Conservation (phyloP, 2,797 vertebrate species). For the Myiothlypis coronata region DNA sequence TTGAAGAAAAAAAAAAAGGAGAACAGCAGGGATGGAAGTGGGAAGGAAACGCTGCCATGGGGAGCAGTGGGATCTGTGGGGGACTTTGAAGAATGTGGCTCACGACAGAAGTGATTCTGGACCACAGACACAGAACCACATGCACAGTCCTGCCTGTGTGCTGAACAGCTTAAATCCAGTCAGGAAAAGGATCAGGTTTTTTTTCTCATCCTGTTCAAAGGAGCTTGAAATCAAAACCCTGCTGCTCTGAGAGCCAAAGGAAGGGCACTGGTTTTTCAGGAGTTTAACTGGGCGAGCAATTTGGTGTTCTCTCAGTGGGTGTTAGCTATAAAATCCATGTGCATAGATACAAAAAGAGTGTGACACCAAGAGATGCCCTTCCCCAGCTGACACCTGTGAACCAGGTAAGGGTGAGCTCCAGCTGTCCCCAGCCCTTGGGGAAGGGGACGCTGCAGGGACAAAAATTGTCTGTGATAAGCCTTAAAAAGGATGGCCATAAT, state of each 20-base stretch:
- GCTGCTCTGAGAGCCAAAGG: neutral
- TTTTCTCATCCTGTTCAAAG: neutral
- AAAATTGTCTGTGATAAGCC: neutral
- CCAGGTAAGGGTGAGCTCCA: neutral
- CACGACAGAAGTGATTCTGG: neutral
- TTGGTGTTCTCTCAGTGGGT: neutral
- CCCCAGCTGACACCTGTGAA: neutral
- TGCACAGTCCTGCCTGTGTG: neutral
- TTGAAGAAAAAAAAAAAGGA: neutral
- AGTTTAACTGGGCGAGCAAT: neutral
- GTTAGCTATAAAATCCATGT: neutral
- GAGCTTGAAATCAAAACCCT: neutral
- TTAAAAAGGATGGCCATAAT: neutral
- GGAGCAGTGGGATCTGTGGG: neutral
- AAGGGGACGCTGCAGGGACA: neutral
- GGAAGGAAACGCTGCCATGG: fast-evolving
- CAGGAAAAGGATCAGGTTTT: neutral
- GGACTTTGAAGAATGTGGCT: neutral
- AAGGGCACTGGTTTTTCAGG: neutral
- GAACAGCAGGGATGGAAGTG: neutral
- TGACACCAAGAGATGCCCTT: neutral
- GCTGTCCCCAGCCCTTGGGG: neutral
- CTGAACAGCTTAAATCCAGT: neutral
- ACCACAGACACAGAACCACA: neutral
- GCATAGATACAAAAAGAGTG: neutral